Base-by-base conservation (phyloP, 2,888 invertebrate species). In the Brenthis hecate region DNA sequence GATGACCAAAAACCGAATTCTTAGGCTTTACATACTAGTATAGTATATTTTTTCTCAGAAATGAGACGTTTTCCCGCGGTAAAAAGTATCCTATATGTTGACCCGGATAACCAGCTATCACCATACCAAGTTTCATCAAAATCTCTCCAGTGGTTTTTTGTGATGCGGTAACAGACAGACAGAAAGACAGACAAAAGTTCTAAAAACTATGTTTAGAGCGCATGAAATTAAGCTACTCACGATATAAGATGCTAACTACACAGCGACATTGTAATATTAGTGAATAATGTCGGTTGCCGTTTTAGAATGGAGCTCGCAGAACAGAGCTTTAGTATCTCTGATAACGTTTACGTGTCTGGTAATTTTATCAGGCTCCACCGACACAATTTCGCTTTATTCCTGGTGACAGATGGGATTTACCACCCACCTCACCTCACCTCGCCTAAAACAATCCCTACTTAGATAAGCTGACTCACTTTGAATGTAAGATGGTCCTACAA, bases 341-440 rank as follows among this genome's bases (percentile, higher is more conserved):
- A 82, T 85, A 82, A 83, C 81, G 78, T 80, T 79, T 80, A 82
- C 82, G 82, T 84, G 84, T 78, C 77, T 80, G 69, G 83, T 84
- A 84, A 83, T 80, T 81, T 82, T 83, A 85, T 84, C 85, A 81
- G 78, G 76, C 78, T 75, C 74, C 79, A 76, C 77, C 73, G 74
- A 76, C 74, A 77, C 77, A 74, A 78, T 73, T 70, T 72, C 80
- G 81, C 84, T 85, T 86, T 85, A 85, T 81, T 77, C 78, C 77
- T 76, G 78, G 78, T 84, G 82, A 85, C 81, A 85, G 80, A 82
- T 82, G 81, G 76, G 79, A 73, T 78, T 78, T 75, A 71, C 73
- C 75, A 71, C 76, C 78, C 74, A 80, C 78, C 78, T 80, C 36
- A 14, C 19, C 76, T 77, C 73, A 79, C 78, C 78, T 80, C 76